phyloP scores from a whole-genome alignment of 2,797 vertebrate species.

The Phataginus tricuspis region DNA sequence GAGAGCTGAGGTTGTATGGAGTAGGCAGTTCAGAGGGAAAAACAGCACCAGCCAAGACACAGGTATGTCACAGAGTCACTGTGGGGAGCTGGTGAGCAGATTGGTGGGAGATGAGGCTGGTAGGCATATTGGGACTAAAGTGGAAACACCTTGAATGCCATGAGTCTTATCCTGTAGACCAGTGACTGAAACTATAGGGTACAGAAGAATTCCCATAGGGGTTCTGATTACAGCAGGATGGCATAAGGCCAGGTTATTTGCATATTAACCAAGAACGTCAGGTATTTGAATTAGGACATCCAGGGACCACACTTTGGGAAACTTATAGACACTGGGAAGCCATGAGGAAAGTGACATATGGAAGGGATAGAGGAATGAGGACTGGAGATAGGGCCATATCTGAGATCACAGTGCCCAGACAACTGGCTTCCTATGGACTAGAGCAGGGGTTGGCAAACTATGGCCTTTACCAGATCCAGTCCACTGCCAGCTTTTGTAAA shows the following conservation, averaged over 20 bases:
- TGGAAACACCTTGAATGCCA: not conserved
- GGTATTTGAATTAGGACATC: not conserved
- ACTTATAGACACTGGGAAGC: not conserved
- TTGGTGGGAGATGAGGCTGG: not conserved
- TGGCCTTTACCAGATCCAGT: not conserved
- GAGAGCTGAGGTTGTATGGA: not conserved
- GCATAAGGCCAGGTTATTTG: not conserved
- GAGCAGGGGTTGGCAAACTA: not conserved
- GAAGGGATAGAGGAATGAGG: not conserved
- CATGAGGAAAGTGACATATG: not conserved
- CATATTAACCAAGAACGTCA: not conserved
- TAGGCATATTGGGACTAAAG: not conserved
- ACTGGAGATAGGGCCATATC: not conserved
- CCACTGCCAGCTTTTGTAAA: not conserved
- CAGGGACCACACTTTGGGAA: not conserved
- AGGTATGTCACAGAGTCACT: not conserved
- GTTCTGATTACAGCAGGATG: not conserved
- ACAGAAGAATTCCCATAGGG: not conserved
- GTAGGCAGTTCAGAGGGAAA: not conserved
- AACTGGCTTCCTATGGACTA: not conserved
- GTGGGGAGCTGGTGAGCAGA: not conserved
- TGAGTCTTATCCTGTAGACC: not conserved
- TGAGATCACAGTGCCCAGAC: not conserved
- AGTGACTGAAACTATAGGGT: not conserved
- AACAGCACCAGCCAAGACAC: not conserved